Evolutionary conservation across 2,797 vertebrate genomes (phyloP).

Genomic region (Masticophis lateralis): DNA sequence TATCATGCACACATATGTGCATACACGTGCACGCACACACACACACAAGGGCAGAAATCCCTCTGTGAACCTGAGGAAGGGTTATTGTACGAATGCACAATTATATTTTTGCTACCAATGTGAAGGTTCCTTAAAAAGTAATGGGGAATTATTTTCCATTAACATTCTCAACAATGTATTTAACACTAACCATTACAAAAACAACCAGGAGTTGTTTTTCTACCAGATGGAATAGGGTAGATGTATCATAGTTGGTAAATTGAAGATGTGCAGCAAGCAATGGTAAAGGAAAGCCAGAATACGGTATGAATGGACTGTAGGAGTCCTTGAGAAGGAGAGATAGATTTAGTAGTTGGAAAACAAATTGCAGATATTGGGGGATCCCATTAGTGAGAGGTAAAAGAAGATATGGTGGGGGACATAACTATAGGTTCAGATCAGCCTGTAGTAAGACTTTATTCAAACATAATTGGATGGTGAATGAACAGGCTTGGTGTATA

Average conservation of each 20-base stretch:
- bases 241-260: neutral
- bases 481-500: neutral
- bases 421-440: neutral
- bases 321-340: neutral
- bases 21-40: neutral
- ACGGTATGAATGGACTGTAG: neutral
- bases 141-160: neutral
- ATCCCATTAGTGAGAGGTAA: neutral
- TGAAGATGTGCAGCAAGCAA: neutral
- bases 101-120: neutral
- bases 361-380: neutral
- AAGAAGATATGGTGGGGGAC: neutral
- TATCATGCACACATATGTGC: neutral
- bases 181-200: neutral
- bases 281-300: neutral
- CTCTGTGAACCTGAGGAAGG: neutral
- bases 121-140: neutral
- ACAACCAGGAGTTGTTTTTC: neutral
- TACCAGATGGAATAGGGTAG: neutral
- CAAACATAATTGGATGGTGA: neutral
- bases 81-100: neutral
- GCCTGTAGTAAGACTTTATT: neutral
- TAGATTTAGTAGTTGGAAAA: neutral
- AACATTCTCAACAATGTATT: neutral
- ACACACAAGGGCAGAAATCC: neutral